Percentiles rank a stretch among this genome's conserved stretches.
phyloP scores from a whole-genome alignment of 2,113 vertebrate genomes.

The Raphicerus campestris region DNA sequence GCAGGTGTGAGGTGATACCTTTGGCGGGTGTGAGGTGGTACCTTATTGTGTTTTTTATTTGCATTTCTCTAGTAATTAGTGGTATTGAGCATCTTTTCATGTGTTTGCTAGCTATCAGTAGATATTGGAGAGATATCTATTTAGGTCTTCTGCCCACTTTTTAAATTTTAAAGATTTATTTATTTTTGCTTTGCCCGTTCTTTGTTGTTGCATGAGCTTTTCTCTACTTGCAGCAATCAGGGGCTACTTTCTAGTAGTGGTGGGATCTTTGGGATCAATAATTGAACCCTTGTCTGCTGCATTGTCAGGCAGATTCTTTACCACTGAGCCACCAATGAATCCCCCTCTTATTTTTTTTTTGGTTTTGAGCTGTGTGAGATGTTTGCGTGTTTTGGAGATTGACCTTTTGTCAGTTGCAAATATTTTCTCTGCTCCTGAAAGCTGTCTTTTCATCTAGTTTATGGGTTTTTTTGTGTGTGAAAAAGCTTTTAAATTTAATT shows the following conservation, averaged over 20 bases:
- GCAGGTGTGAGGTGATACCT: background rate
- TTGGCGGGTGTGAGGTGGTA: background rate
- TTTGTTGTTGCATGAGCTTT: background rate
- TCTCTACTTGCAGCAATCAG: background rate
- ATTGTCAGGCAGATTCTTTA: background rate
- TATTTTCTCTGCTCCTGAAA: background rate
- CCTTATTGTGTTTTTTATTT: background rate
- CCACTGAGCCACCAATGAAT: background rate
- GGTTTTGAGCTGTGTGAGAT: background rate
- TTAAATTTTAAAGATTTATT: background rate
- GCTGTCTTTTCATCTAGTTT: background rate
- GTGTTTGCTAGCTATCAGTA: background rate
- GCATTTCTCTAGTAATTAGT: background rate
- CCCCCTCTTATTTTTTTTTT: background rate
- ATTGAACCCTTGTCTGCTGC: background rate
- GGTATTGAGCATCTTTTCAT: background rate
- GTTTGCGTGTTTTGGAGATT: background rate
- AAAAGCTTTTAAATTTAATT: background rate
- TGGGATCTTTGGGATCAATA: background rate
- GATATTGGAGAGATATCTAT: background rate
- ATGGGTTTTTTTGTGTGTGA: background rate
- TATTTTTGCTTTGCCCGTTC: background rate
- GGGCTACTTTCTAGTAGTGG: background rate
- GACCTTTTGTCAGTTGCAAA: background rate
- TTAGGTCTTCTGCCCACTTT: background rate